phyloP scores from a whole-genome alignment of 1,140 invertebrate species.

The Melitaea cinxia region DNA sequence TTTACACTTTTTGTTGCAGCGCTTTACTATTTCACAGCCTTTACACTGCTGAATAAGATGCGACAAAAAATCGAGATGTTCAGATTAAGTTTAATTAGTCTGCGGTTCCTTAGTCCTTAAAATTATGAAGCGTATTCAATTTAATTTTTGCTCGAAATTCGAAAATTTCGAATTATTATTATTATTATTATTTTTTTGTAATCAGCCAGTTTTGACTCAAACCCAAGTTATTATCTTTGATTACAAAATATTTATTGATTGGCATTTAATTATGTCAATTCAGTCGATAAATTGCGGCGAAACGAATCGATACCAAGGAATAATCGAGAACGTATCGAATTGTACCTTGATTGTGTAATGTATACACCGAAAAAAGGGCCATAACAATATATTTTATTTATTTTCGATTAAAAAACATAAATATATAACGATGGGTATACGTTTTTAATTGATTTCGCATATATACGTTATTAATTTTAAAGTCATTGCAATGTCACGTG shows the following conservation, averaged over 20 bases:
- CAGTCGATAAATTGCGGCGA: constrained; percentile 51
- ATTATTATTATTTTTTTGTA: no score
- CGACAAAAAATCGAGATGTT: no score
- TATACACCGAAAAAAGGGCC: constrained; percentile 40
- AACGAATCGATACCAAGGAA: constrained; percentile 34
- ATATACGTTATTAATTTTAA: constrained; percentile 41
- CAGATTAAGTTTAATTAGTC: no score
- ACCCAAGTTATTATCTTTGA: no score
- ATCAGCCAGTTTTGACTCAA: no score
- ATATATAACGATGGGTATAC: constrained; percentile 37
- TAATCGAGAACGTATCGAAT: constrained; percentile 36
- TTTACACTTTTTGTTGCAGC: no score
- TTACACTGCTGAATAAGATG: no score
- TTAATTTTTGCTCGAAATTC: no score
- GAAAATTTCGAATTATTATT: no score
- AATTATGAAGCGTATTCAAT: no score
- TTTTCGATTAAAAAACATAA: constrained; percentile 50
- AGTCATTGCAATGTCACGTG: constrained; percentile 26
- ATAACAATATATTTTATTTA: constrained; percentile 40
- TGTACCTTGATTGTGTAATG: constrained; percentile 48
- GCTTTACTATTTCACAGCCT: no score
- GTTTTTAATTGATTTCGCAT: constrained; percentile 43
- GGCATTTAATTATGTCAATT: constrained; percentile 43
- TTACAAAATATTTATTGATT: constrained; percentile 1
- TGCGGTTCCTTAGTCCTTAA: no score